Base-by-base conservation (phyloP, 2,888 invertebrate species). In the Sphinx pinastri region DNA sequence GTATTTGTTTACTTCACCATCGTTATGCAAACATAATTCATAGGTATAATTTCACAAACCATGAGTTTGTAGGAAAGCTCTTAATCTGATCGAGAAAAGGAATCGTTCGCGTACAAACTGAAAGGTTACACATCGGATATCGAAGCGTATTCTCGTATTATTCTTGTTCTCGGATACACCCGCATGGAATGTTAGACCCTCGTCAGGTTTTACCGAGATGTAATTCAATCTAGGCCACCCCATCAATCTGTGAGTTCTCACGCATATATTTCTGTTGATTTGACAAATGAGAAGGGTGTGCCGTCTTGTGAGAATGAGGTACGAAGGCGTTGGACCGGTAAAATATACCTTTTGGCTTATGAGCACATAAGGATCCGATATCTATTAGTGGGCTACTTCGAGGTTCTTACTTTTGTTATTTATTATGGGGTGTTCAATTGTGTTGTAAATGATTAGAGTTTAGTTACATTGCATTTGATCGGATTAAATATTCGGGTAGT, bases 191-290 rank as follows among this genome's bases (percentile, higher is more conserved):
- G 89, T 87, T 83, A 89, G 87, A 93, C 93, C 93, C 93, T 94
- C 91, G 92, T 94, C 93, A 93, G 91, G 87, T 87, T 88, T 87
- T 89, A 84, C 90, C 87, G 84, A 88, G 90, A 88, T 91, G 93
- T 93, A 93, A 93, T 94, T 93, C 93, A 93, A 93, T 93, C 93
- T 91, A 91, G 91, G 88, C 89, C 87, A 88, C 84, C 85, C 91
- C 93, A 93, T 93, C 93, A 94, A 93, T 93, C 93, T 92, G 92
- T 89, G 87, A 89, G 88, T 91, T 91, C 89, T 91, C 91, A 89
- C 91, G 92, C 92, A 93, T 93, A 94, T 91, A 93, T 93, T 93
- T 92, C 91, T 91, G 92, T 90, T 94, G 93, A 94, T 93, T 94
- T 93, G 93, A 94, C 93, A 94, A 94, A 94, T 94, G 93, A 94